Conservation (phyloP, 2,113 vertebrate species). For the Austrofundulus limnaeus region DNA sequence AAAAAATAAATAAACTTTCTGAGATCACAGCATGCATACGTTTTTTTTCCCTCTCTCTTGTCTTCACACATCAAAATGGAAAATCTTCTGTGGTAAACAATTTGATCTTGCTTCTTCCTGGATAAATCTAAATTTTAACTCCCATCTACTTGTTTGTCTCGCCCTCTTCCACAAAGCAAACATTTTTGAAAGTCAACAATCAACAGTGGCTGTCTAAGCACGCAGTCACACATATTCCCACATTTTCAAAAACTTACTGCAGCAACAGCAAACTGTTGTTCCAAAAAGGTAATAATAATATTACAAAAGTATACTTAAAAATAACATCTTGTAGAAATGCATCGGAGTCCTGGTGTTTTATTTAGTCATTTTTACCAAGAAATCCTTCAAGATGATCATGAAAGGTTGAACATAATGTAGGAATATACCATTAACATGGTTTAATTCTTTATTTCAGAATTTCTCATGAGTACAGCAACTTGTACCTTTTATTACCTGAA, state of each 20-base stretch:
- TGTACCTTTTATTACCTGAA: not conserved
- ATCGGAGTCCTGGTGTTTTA: not conserved
- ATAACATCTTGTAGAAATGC: not conserved
- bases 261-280: slow-evolving; percentile 1
- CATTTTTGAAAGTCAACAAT: slow-evolving; percentile 46
- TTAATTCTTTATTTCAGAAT: not conserved
- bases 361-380: not conserved
- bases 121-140: slow-evolving; percentile 25
- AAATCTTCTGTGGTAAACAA: slow-evolving; percentile 40
- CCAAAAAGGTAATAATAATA: not conserved
- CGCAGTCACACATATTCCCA: slow-evolving; percentile 27
- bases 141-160: slow-evolving; percentile 7
- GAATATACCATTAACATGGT: not conserved
- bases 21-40: not conserved
- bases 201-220: slow-evolving; percentile 14
- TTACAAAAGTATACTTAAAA: not conserved
- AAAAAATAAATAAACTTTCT: not conserved
- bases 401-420: not conserved
- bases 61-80: slow-evolving; percentile 14
- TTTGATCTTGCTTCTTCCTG: slow-evolving; percentile 36
- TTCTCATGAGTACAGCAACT: not conserved
- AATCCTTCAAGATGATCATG: too few relatives aligned
- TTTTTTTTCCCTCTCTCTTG: slow-evolving; percentile 4
- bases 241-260: slow-evolving; percentile 25
- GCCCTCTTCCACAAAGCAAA: slow-evolving; percentile 28